Evolutionary conservation across 2,888 invertebrate species (phyloP), one percentile per base, ranked within the genome.

Genomic region (Nasonovia ribisnigri): DNA sequence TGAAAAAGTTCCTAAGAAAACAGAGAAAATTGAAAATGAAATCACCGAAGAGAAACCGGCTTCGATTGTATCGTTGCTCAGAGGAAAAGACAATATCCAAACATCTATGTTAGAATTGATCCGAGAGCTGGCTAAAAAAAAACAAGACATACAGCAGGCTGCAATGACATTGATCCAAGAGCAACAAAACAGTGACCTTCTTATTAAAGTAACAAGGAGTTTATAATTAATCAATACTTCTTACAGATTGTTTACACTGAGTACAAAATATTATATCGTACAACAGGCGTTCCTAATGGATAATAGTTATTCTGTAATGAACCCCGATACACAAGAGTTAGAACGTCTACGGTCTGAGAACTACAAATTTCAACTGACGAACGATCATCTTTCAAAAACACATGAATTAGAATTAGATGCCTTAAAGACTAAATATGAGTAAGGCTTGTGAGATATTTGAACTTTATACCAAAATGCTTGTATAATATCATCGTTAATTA

Each of bases 111-210:
- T 93, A 3, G 90, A 90, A 90, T 90, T 93, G 29, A 86, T 93
- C 29, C 89, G 60, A 42, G 60, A 93, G 5, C 42, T 90, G 43
- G 46, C 84, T 8, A 89, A 90, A 60, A 84, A 93, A 86, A 90
- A 93, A 93, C 93, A 86, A 48, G 60, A 93, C 42, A 93, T 93
- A 26, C 93, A 93, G n/a, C 90, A 90, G 24, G 93, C 93, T 36
- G 42, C 93, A 8, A 42, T 93, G 0, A 67, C 93, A 26, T 51
- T 93, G 48, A 86, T 93, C 29, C 93, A 90, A 84, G 86, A 90
- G 36, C 93, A 93, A 90, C 93, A 90, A 36, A 90, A 93, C 36
- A 89, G 60, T 42, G 93, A 93, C 90, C 93, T 90, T 13, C 60
- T 93, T 48, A 90, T 93, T 57, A 93, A 90, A 90, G 93, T 93